Conservation (phyloP, 2,888 invertebrate genomes). For the Nephrotoma guestfalica region DNA sequence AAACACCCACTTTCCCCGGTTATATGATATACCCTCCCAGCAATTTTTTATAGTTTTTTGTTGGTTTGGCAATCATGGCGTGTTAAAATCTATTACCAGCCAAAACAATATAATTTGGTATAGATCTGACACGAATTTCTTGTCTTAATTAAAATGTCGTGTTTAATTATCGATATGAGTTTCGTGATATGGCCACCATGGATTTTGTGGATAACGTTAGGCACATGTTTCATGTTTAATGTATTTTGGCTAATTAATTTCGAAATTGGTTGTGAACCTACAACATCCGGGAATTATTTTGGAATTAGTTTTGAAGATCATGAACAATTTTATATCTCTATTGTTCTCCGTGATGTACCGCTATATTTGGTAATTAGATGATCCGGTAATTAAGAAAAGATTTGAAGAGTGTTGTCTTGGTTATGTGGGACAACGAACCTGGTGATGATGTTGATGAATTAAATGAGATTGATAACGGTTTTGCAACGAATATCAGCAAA, state of each 20-base stretch:
- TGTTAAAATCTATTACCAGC: no score
- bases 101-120: no score
- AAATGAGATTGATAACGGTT: no score
- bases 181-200: not conserved
- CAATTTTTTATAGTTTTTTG: no score
- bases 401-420: no score
- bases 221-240: not conserved
- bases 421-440: no score
- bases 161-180: not conserved
- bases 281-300: not conserved
- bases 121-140: no score
- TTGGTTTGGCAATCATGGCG: no score
- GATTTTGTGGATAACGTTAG: not conserved
- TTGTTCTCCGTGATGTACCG: not conserved
- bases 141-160: not conserved
- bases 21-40: no score
- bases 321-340: not conserved
- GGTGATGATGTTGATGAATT: no score
- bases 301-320: not conserved
- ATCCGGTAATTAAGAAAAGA: not conserved
- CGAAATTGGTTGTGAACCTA: not conserved
- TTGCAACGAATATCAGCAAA: no score
- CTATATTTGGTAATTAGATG: not conserved
- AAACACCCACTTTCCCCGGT: no score
- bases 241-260: not conserved